Evolutionary conservation across 2,888 invertebrate genomes (phyloP).

Genomic region (Drosophila rellima): DNA sequence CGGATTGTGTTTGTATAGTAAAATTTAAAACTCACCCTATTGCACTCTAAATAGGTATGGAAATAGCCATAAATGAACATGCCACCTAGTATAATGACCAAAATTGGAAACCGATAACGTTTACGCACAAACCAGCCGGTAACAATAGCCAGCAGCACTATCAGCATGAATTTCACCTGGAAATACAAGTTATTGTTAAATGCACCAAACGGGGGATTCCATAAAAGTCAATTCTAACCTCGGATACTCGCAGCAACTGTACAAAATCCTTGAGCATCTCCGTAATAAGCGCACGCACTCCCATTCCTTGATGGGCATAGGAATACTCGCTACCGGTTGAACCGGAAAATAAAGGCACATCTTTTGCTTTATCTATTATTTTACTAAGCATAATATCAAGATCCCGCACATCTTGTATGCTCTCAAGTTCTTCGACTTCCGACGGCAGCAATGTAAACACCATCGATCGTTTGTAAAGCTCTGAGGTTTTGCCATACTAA

Average conservation of each 20-base stretch:
- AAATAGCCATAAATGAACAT: slow-evolving; percentile 74
- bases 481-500: slow-evolving; percentile 61
- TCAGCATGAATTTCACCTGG: slow-evolving; percentile 72
- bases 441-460: slow-evolving; percentile 62
- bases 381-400: slow-evolving; percentile 74
- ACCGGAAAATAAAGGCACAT: slow-evolving; percentile 29
- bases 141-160: slow-evolving; percentile 40
- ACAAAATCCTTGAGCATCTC: slow-evolving; percentile 67
- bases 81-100: slow-evolving; percentile 56
- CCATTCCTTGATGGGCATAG: slow-evolving; percentile 34
- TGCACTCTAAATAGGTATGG: slow-evolving; percentile 81
- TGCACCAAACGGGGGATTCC: not conserved
- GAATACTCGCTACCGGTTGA: slow-evolving; percentile 23
- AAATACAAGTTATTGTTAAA: slow-evolving; percentile 13
- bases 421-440: slow-evolving; percentile 73
- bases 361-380: slow-evolving; percentile 62
- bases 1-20: not conserved
- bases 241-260: slow-evolving; percentile 62
- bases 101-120: slow-evolving; percentile 57
- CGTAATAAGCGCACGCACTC: slow-evolving; percentile 51
- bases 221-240: slow-evolving; percentile 61
- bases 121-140: slow-evolving; percentile 64
- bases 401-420: slow-evolving; percentile 77
- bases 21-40: slow-evolving; percentile 66
- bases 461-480: slow-evolving; percentile 65